These are phyloP conservation scores for Noctua pronuba DNA, from an alignment of 2,888 invertebrate species.

Conservation along the genomic window DNA sequence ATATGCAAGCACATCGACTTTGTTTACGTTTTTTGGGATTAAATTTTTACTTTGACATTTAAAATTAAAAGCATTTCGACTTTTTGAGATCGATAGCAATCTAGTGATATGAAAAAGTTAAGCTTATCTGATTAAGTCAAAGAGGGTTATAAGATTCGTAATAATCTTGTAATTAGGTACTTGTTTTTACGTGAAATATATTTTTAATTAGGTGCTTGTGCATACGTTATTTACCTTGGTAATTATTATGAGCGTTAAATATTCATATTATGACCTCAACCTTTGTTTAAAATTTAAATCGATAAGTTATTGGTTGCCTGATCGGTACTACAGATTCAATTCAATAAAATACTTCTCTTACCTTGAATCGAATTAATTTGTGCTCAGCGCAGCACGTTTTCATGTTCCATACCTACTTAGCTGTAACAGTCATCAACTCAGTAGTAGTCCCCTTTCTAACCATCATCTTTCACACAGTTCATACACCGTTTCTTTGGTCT, in stretches of 20 bases:
- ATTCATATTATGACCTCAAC: neutral
- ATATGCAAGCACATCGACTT: conserved; percentile 24
- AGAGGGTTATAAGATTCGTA: neutral
- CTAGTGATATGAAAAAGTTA: conserved; percentile 5
- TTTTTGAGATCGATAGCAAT: conserved; percentile 17
- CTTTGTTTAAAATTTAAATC: neutral
- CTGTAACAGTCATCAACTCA: neutral
- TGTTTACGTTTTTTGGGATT: conserved; percentile 1
- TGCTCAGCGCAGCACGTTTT: neutral
- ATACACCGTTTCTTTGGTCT: neutral
- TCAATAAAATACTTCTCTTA: neutral
- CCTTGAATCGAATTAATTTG: neutral
- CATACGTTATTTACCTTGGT: conserved; percentile 2
- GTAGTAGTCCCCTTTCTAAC: neutral
- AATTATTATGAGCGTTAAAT: neutral
- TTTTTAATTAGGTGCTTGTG: conserved; percentile 11
- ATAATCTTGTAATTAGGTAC: neutral
- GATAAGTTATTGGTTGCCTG: neutral
- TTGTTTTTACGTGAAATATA: neutral
- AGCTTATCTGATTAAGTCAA: conserved; percentile 29
- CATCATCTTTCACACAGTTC: neutral
- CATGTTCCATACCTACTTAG: neutral
- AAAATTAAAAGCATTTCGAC: conserved; percentile 10
- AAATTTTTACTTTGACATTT: conserved; percentile 33
- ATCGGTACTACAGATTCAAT: neutral